These are phyloP conservation scores for Geopemphigus sp. DNA, from an alignment of 1,140 invertebrate genomes.

Conservation along the genomic window DNA sequence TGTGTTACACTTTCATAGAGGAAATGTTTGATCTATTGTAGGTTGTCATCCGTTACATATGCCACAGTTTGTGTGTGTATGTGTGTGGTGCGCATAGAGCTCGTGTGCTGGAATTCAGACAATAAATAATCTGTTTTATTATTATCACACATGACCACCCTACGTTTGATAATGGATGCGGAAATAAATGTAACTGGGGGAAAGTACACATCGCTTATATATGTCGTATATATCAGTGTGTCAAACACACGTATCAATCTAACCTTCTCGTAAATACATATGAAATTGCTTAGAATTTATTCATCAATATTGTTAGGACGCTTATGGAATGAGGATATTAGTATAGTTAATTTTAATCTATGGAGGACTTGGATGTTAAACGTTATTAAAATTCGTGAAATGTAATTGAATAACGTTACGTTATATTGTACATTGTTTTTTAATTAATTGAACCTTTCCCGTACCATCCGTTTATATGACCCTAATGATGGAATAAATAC, in stretches of 20 bases:
- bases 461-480: background rate
- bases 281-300: background rate
- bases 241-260: background rate
- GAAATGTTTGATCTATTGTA: constrained; percentile 44
- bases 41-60: constrained; percentile 30
- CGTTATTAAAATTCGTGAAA: background rate
- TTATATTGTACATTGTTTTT: background rate
- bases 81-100: too few species aligned
- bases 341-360: background rate
- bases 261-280: background rate
- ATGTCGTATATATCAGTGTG: too few species aligned
- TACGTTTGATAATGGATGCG: background rate
- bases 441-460: background rate
- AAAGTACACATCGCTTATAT: constrained; percentile 13
- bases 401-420: background rate
- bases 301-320: background rate
- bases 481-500: background rate
- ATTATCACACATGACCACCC: constrained; percentile 31
- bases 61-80: background rate
- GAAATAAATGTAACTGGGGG: constrained; percentile 12
- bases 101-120: background rate
- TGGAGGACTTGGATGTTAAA: background rate
- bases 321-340: background rate
- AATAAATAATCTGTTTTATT: constrained; percentile 3
- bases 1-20: constrained; percentile 16